These are phyloP conservation scores for Phrynocephalus versicolor DNA, from an alignment of 2,113 vertebrate genomes.

Conservation along the genomic window DNA sequence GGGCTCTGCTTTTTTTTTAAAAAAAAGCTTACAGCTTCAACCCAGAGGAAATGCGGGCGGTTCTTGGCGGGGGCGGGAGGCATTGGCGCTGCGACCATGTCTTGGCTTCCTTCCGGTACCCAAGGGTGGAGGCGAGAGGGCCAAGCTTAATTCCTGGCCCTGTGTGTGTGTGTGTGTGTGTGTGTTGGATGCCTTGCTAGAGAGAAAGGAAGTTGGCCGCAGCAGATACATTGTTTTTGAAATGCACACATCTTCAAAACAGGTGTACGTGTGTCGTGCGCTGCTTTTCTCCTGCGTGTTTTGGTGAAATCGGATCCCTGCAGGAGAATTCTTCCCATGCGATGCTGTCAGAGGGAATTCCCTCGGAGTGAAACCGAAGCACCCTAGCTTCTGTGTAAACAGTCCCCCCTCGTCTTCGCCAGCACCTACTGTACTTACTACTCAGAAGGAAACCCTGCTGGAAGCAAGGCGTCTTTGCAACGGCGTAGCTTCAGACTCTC, in stretches of 20 bases:
- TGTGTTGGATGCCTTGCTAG: no score
- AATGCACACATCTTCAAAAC: neutral
- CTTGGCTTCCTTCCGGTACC: neutral
- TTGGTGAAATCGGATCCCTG: neutral
- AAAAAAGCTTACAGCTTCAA: neutral
- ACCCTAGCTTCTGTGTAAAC: neutral
- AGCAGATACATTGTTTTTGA: neutral
- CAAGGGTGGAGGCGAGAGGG: neutral
- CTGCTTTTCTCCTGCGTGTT: neutral
- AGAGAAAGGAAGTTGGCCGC: neutral
- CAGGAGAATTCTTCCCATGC: neutral
- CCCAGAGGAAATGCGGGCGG: neutral
- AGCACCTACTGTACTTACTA: neutral
- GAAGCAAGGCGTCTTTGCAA: neutral
- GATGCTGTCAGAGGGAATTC: neutral
- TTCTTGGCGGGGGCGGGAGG: rapidly evolving
- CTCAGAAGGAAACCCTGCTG: neutral
- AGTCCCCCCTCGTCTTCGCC: neutral
- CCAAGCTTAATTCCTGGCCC: neutral
- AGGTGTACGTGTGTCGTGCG: neutral
- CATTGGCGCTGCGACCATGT: no score
- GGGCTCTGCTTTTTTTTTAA: neutral
- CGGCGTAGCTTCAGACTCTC: neutral
- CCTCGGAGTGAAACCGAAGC: neutral
- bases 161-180: no score